Base-by-base conservation (phyloP, 2,113 vertebrate genomes). In the Hirundichthys speculiger region DNA sequence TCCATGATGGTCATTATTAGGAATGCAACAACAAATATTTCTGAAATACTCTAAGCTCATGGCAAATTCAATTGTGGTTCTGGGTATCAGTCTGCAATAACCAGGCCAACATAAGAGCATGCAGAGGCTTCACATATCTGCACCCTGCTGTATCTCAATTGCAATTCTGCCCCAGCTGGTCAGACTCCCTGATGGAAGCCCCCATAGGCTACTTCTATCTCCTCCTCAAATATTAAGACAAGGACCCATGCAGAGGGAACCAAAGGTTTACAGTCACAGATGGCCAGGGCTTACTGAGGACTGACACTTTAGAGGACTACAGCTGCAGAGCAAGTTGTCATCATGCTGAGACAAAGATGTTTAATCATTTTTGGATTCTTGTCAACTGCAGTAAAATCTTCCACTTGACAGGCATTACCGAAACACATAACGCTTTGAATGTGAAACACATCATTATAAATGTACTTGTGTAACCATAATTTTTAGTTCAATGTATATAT, bases 151-250 rank as follows among this genome's bases (percentile, higher is more conserved):
- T n/a, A 62, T 65, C 58, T 64, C 51, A 38, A 74, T 51, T 56
- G 42, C 11, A 2, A 57, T 64, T 83, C 63, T 64, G 69, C 73
- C 82, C 75, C 75, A 70, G 66, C 71, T 69, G 78, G 60, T 80
- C 73, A 69, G 76, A 58, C 25, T 52, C 24, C 13, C 62, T 75
- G 69, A 67, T 76, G 53, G 63, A 77, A 60, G 52, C 55, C 52
- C 82, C 73, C 40, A 54, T 57, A 49, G 82, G 80, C 75, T 57
- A 38, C 69, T 64, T 59, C 62, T 58, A 62, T 52, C 59, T 68
- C 66, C 22, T 69, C 69, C 45, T 65, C 51, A 46, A 39, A 75
- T 22, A 62, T 63, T 69, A 67, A 75, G 64, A 38, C 62, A 24
- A 43, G 61, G 74, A 67, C 27, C 30, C 52, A 48, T 5, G 53